Conservation (phyloP, 2,113 vertebrate species). For the Grantiella picta region DNA sequence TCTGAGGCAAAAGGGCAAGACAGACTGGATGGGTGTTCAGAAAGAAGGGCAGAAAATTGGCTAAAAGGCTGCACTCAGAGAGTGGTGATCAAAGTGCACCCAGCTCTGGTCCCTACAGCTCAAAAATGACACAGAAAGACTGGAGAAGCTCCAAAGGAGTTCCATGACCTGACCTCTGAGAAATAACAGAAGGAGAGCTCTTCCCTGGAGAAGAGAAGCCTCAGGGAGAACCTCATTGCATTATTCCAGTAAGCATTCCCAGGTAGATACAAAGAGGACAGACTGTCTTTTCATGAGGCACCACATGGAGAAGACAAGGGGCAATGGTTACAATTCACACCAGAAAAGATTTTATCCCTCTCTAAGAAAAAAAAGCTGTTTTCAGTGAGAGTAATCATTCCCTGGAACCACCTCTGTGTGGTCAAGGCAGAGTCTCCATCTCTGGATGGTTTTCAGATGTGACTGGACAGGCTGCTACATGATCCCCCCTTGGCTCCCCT, state of each 20-base stretch:
- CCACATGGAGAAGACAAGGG: not conserved
- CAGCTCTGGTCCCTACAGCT: not conserved
- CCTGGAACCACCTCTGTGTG: not conserved
- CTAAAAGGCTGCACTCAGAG: not conserved
- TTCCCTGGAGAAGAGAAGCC: not conserved
- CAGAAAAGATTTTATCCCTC: not conserved
- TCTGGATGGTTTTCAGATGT: not conserved
- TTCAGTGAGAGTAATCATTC: not conserved
- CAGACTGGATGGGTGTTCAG: not conserved
- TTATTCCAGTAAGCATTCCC: not conserved
- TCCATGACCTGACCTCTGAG: not conserved
- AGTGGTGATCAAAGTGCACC: not conserved
- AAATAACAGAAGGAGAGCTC: not conserved
- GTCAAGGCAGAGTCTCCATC: not conserved
- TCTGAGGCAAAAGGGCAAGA: not conserved
- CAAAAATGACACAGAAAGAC: not conserved
- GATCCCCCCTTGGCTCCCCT: not conserved
- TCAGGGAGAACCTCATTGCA: not conserved
- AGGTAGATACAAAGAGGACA: not conserved
- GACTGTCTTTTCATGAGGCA: not conserved
- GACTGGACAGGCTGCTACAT: not conserved
- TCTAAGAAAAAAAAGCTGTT: not conserved
- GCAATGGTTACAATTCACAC: not conserved
- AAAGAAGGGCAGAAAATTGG: not conserved
- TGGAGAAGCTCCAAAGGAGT: not conserved